Percentiles rank a stretch among this genome's conserved stretches.
These are phyloP conservation scores for Psophia crepitans DNA, from an alignment of 2,113 vertebrate species.

Conservation along the genomic window DNA sequence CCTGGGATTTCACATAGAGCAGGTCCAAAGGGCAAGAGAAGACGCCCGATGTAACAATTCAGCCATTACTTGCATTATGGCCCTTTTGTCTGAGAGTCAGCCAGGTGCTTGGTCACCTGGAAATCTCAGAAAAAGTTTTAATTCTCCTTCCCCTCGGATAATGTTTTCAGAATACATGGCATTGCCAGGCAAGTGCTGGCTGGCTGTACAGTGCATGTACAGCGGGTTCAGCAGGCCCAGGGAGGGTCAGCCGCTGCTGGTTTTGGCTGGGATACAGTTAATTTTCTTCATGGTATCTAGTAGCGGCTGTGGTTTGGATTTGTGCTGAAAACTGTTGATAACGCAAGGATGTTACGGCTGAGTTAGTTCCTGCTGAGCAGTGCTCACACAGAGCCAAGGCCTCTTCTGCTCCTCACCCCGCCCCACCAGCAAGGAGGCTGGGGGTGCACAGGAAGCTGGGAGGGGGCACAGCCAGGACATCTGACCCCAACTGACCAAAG, in stretches of 20 bases:
- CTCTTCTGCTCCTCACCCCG: neutral
- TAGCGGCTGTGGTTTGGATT: neutral
- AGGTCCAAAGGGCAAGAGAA: neutral
- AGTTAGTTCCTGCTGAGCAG: neutral
- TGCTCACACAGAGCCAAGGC: neutral
- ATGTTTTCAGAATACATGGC: neutral
- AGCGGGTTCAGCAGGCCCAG: neutral
- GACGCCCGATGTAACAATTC: neutral
- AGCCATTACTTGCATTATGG: neutral
- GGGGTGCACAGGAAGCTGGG: neutral
- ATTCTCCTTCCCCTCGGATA: neutral
- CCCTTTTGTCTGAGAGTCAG: neutral
- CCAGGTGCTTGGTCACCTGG: neutral
- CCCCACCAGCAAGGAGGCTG: neutral
- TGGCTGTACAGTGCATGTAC: neutral
- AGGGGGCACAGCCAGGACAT: neutral
- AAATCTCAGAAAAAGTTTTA: neutral
- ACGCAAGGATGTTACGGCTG: fast-evolving
- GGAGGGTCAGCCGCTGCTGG: neutral
- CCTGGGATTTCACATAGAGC: neutral
- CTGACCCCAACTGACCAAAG: neutral
- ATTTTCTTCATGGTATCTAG: neutral
- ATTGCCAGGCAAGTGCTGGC: neutral
- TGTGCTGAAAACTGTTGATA: neutral
- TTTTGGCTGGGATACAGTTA: neutral